Evolutionary conservation across 2,113 vertebrate genomes (phyloP).

Genomic region (Laticauda colubrina): DNA sequence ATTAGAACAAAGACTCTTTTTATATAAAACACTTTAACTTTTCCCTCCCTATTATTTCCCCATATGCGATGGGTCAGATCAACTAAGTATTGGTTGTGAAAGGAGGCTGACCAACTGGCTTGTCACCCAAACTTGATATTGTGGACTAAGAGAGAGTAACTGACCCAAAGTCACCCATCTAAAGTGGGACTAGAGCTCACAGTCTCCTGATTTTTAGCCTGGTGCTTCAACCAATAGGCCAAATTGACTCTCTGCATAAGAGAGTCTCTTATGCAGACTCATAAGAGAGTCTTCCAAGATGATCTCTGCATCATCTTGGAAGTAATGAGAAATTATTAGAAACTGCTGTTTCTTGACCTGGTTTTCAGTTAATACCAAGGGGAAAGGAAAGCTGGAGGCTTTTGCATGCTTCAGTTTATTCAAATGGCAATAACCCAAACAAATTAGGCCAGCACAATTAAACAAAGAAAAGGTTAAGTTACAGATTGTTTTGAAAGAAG

Average conservation of each 20-base stretch:
- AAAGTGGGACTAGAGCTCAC: not conserved
- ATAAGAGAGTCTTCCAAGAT: too few relatives aligned
- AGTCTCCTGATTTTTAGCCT: too few relatives aligned
- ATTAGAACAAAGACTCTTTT: not conserved
- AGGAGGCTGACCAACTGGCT: not conserved
- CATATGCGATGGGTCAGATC: not conserved
- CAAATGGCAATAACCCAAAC: not conserved
- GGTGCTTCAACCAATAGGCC: too few relatives aligned
- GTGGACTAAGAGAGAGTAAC: not conserved
- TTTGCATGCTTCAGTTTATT: not conserved
- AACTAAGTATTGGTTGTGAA: not conserved
- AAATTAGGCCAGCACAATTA: constrained; percentile 37
- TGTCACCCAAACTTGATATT: not conserved
- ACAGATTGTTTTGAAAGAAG: not conserved
- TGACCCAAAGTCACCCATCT: not conserved
- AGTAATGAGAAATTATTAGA: not conserved
- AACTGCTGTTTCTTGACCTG: not conserved
- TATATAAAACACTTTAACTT: not conserved
- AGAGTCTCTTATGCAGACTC: too few relatives aligned
- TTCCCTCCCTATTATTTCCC: not conserved
- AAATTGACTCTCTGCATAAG: not conserved
- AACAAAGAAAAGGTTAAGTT: constrained; percentile 43
- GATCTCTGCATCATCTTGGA: too few relatives aligned
- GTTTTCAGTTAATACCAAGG: too few relatives aligned
- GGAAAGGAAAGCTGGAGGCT: not conserved